Base-by-base conservation (phyloP, 2,113 vertebrate species). In the Aegithalos caudatus region DNA sequence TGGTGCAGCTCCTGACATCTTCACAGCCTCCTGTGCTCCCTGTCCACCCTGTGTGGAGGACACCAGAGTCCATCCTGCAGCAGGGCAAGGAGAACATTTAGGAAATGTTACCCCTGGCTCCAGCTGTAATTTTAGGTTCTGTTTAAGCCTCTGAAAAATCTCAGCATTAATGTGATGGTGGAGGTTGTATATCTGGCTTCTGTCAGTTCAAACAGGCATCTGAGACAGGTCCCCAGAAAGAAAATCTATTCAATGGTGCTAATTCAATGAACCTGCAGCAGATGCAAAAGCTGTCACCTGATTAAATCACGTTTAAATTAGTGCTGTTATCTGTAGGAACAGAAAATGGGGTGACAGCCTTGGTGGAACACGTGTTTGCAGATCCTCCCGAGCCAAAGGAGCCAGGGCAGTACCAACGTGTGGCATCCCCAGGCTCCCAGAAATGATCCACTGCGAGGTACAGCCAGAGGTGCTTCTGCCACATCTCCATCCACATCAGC, bases 381-480 rank as follows among this genome's bases (percentile, higher is more conserved):
- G 37, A 62, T 28, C 44, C 7, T 12, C 27, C 42, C 3, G 1
- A 14, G 38, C 28, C n/a, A 31, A n/a, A 16, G 0, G 4, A 65
- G 70, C 66, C 1, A 0, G 1, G 48, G 48, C 74, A 74, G 15
- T 6, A 56, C 24, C 56, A 12, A 35, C 56, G 89, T 29, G 51
- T 5, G 3, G 42, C 33, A 11, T 0, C 14, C 40, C 42, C 56
- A 14, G 67, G 50, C 38, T 92, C 25, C 54, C 42, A 23, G 3
- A 9, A 13, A 20, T 0, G 5, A 25, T 15, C 18, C 6, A 0
- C 25, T 25, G 45, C 40, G 21, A 38, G 37, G 25, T 11, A 15
- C 1, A 51, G 45, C n/a, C 70, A 57, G 28, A 53, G 0, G 10
- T 4, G 1, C 35, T 42, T 10, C 9, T 42, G 35, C 51, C 4